Conservation (phyloP, 2,113 vertebrate species). For the Gulo gulo region DNA sequence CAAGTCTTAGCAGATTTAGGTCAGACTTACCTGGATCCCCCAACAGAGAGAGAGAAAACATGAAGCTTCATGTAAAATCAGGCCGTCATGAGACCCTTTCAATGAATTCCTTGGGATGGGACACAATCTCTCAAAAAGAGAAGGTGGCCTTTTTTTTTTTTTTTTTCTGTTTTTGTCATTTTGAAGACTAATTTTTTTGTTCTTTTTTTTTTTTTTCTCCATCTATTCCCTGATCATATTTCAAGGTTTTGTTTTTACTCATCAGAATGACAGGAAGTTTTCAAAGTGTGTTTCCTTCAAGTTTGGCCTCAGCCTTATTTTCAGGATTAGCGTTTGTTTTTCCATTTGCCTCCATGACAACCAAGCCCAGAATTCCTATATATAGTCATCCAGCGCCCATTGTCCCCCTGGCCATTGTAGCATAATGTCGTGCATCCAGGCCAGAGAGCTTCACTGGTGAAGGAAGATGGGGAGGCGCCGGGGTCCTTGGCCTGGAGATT, state of each 20-base stretch:
- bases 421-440: constrained; percentile 60
- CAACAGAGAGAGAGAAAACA: neutral
- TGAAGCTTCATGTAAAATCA: neutral
- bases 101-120: neutral
- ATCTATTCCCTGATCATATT: constrained; percentile 64
- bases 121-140: constrained; percentile 2
- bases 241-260: constrained; percentile 74
- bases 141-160: neutral
- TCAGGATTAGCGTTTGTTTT: constrained; percentile 76
- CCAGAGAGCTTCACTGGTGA: constrained; percentile 54
- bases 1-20: neutral
- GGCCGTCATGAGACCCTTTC: neutral
- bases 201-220: neutral
- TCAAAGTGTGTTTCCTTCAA: constrained; percentile 76
- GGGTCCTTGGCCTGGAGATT: constrained; percentile 59
- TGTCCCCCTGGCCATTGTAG: constrained; percentile 71
- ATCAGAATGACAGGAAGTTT: constrained; percentile 78
- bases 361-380: constrained; percentile 71
- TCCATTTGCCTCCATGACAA: constrained; percentile 69
- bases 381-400: constrained; percentile 67
- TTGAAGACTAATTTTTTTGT: neutral
- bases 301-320: constrained; percentile 73
- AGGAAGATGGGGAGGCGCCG: constrained; percentile 41
- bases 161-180: constrained; percentile 2
- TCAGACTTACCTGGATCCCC: neutral